Evolutionary conservation across 2,113 vertebrate species (phyloP), one percentile per base, ranked within the genome.

Genomic region (Salvator merianae): DNA sequence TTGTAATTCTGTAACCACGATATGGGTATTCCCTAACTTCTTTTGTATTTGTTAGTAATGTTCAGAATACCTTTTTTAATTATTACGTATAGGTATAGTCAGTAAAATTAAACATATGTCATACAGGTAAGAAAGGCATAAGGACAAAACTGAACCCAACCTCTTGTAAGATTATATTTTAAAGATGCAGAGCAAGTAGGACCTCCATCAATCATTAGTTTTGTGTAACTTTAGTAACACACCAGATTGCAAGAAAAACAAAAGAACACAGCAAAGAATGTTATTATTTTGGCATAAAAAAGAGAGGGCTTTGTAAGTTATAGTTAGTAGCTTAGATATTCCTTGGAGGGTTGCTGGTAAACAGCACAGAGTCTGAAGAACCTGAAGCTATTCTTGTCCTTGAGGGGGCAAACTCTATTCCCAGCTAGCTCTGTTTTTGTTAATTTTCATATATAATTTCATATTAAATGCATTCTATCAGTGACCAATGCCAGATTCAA

Each of bases 21-120:
- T 50, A 4, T 84, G 43, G n/a, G 36, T 70, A 26, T 40, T 89
- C 86, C 92, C 77, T 66, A 89, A 68, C 74, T 30, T 84, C 82
- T 87, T 79, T 66, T 89, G 59, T 79, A 91, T 68, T 85, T 90
- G 63, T 53, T 90, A 80, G 86, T 75, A 75, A 93, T 89, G 24
- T 85, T 87, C n/a, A 83, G 55, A 91, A 38, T 50, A 36, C 24
- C 59, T 73, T 87, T 86, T 73, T 83, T 22, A 75, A 0, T 79
- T 62, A 59, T 22, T 30, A 79, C 20, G 1, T 1, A 5, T 1
- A 69, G 28, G 81, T 59, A 50, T 63, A 85, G 65, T 70, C 32
- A 87, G 65, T 34, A 80, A 87, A 88, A 86, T 43, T n/a, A 32
- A 47, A 77, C 32, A 9, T 32, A 30, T 38, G 20, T 28, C 12